Base-by-base conservation (phyloP, 2,888 invertebrate species). In the Myopa testacea region DNA sequence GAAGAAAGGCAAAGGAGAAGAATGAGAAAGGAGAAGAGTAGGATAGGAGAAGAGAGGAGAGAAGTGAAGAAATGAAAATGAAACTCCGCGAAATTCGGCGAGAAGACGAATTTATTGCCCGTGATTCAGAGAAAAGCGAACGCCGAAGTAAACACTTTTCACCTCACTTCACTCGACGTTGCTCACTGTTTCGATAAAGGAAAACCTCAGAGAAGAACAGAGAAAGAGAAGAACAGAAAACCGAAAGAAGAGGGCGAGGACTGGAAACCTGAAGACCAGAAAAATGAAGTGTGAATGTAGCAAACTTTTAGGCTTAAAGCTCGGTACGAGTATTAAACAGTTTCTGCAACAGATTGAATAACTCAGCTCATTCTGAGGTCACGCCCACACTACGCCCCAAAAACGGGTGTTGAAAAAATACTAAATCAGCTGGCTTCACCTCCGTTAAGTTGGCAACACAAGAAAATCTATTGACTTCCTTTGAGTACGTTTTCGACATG, bases 401-500 rank as follows among this genome's bases (percentile, higher is more conserved):
- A 40, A 40, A 40, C 8, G 40, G 40, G 8, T 40, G 4, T 4
- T 8, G 8, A 40, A 40, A 40, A 4, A 40, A 26, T 26, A 62
- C 26, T 63, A 62, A 50, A 73, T 63, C 45, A 69, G 58, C 26
- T n/a, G 0, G 55, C n/a, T 16, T 55, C 63, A 62, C 45, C 62
- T 38, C 73, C 63, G 40, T 6, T 45, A 73, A 73, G 73, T 63
- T 62, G 73, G 73, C 74, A 65, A 65, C 63, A 52, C 19, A 52
- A 74, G 34, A 45, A 65, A 74, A 52, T 63, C 63, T 37, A 50
- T 45, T 52, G 14, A 37, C 63, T 60, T 34, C n/a, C 52, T 63
- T 14, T 34, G 34, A 65, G 16, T 10, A 60, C 52, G 34, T 38
- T 52, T 26, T 4, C 37, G 12, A 26, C 12, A 55, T 55, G 70